phyloP scores from a whole-genome alignment of 2,888 invertebrate genomes.

The Trichogramma evanescens region DNA sequence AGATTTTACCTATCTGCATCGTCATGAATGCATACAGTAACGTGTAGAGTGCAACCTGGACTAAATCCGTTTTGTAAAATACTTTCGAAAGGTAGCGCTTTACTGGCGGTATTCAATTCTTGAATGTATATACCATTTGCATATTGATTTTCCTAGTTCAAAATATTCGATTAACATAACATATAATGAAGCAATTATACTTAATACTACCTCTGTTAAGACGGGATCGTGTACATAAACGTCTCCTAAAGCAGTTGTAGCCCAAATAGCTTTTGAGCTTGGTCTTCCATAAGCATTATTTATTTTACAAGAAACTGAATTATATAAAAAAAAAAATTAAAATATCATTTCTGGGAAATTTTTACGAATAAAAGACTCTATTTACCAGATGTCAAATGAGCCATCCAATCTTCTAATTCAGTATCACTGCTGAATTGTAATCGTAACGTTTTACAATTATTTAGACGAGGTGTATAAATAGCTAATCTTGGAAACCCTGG shows the following conservation, averaged over 20 bases:
- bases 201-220: conserved; percentile 50
- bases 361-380: neutral
- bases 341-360: neutral
- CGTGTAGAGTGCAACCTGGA: conserved; percentile 61
- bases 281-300: conserved; percentile 66
- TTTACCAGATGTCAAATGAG: conserved; percentile 63
- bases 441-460: conserved; percentile 55
- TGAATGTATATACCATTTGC: conserved; percentile 45
- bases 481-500: conserved; percentile 71
- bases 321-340: neutral
- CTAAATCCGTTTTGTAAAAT: conserved; percentile 68
- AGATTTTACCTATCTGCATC: conserved; percentile 54
- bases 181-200: neutral
- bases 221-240: conserved; percentile 74
- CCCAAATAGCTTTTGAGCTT: conserved; percentile 69
- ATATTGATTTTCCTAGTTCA: conserved; percentile 37
- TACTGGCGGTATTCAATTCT: conserved; percentile 65
- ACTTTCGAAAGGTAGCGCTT: conserved; percentile 58
- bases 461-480: conserved; percentile 63
- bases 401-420: conserved; percentile 85
- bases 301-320: conserved; percentile 63
- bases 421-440: conserved; percentile 76
- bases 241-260: conserved; percentile 71
- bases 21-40: conserved; percentile 68
- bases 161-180: conserved; percentile 2